These are phyloP conservation scores for Aegithalos caudatus DNA, from an alignment of 2,113 vertebrate species.

Conservation along the genomic window DNA sequence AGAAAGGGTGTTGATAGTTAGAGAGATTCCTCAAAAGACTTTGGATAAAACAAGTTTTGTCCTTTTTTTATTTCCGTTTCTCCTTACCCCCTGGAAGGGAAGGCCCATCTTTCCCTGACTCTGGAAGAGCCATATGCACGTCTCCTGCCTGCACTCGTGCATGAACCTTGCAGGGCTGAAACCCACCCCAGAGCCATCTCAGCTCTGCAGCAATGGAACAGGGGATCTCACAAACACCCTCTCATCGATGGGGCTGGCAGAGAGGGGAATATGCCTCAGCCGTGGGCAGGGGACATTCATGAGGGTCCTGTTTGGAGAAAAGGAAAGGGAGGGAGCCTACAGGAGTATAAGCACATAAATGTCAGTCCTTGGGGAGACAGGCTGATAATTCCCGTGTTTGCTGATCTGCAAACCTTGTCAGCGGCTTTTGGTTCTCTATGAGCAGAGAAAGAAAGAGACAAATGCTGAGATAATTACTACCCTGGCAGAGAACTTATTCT, in stretches of 20 bases:
- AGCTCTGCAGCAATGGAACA: fast-evolving
- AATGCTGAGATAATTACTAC: constrained; percentile 55
- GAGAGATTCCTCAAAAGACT: not conserved
- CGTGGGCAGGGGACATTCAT: fast-evolving
- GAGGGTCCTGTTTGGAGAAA: not conserved
- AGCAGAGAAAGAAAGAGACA: constrained; percentile 41
- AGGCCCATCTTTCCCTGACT: fast-evolving
- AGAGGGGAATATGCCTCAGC: fast-evolving
- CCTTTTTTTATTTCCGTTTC: not conserved
- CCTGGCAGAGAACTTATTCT: constrained; percentile 49
- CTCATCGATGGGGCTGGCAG: not conserved
- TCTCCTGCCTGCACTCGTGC: not conserved
- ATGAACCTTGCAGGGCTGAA: not conserved
- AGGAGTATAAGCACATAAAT: not conserved
- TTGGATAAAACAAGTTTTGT: not conserved
- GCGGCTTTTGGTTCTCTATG: not conserved
- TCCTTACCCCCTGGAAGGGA: fast-evolving
- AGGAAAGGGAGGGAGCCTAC: not conserved
- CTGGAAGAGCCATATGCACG: not conserved
- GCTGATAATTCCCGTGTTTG: constrained; percentile 12
- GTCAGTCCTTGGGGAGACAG: not conserved
- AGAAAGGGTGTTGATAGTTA: not conserved
- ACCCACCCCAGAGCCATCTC: not conserved
- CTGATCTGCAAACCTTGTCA: constrained; percentile 40
- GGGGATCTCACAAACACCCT: not conserved